phyloP scores from a whole-genome alignment of 1,140 invertebrate genomes.

The Rhysida immarginata region DNA sequence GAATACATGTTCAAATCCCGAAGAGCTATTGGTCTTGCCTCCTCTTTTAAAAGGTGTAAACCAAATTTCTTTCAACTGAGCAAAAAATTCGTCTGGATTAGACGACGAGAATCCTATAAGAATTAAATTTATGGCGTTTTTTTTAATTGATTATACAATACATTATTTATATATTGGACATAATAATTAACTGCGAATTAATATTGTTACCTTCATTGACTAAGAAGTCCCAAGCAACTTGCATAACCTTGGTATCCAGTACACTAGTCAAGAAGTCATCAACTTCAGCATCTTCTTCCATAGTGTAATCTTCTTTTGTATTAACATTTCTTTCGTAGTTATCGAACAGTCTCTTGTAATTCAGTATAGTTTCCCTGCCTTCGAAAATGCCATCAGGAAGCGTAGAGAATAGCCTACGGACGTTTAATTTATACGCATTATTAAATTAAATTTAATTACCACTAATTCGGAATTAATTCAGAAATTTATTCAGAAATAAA shows the following conservation, averaged over 20 bases:
- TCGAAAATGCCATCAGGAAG: neutral
- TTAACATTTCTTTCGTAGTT: slow-evolving; percentile 35
- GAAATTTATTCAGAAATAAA: no score
- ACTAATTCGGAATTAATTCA: no score
- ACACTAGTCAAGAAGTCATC: slow-evolving; percentile 55
- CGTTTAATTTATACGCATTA: no score
- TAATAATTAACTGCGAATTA: neutral
- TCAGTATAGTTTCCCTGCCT: neutral
- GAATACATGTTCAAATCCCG: slow-evolving; percentile 75
- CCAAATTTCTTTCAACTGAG: slow-evolving; percentile 14
- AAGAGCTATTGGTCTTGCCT: slow-evolving; percentile 50
- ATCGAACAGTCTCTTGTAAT: neutral
- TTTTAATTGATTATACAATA: neutral
- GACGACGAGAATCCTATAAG: neutral
- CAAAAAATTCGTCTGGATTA: neutral
- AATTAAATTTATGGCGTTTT: neutral
- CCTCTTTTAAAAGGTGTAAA: slow-evolving; percentile 54
- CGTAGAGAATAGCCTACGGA: neutral
- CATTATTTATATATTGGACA: neutral
- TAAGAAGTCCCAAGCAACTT: slow-evolving; percentile 51
- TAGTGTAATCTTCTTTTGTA: slow-evolving; percentile 55
- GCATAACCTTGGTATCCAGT: slow-evolving; percentile 54
- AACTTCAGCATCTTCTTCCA: slow-evolving; percentile 54
- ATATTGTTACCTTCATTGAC: slow-evolving; percentile 42
- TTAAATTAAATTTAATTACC: no score